Base-by-base conservation (phyloP, 2,888 invertebrate genomes). In the Tachystola acroxantha region DNA sequence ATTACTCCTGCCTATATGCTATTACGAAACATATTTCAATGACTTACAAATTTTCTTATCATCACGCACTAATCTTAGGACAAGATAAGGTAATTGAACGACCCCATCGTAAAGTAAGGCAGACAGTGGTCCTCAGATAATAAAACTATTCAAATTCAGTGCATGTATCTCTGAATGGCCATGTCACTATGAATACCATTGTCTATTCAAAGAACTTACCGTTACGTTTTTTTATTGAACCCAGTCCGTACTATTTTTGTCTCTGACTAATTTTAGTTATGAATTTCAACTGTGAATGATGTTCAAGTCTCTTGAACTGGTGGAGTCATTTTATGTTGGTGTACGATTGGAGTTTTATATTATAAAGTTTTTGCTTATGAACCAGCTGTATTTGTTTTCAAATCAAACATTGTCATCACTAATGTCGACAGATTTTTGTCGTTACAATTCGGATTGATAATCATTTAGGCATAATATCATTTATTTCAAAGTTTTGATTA, bases 221-320 rank as follows among this genome's bases (percentile, higher is more conserved):
- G 71, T 70, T 71, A 64, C 43, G 33, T 33, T 43, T 46, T 44
- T 50, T 56, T 59, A 64, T 57, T 14, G 59, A 57, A 63, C 55
- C 37, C 47, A 43, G 44, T 34, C 39, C 24, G 24, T 33, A 45
- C 13, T 36, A 46, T 50, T 48, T 50, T 12, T 32, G 47, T 45
- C 32, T 42, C 42, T 48, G 47, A 47, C 47, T 42, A 48, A 50
- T 45, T 32, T 40, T 4, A n/a, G 20, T 20, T 20, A 20, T 41
- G 25, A 29, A 37, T 30, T 25, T 32, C 16, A 9, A 9, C n/a
- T 25, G 2, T 25, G 10, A 25, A 25, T 10, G 25, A 27, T 11
- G 27, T 12, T 12, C 12, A 11, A 11, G 3, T 3, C 27, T 27
- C 2, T n/a, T 28, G 13, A 27, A 27, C 20, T 7, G 20, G n/a